Base-by-base conservation (phyloP, 2,797 vertebrate genomes). In the Helicolenus hilgendorfi region DNA sequence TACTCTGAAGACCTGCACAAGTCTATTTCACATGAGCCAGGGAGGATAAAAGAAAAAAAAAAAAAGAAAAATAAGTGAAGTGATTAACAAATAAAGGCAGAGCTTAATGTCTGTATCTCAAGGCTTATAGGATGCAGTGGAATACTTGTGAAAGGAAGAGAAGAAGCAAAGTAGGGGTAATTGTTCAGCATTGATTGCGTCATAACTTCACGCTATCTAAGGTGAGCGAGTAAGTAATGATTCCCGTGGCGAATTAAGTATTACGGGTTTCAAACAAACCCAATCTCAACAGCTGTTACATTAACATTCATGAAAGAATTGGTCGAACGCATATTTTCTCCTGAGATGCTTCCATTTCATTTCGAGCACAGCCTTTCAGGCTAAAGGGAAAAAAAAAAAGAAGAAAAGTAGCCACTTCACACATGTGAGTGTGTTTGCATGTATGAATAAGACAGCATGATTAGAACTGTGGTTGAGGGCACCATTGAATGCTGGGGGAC, bases 251-350 rank as follows among this genome's bases (percentile, higher is more conserved):
- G 75, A 73, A 87, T 90, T 72, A 75, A 36, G 31, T 72, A 77
- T 63, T 74, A 41, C 36, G 55, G 53, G 53, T 22, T 89, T 64
- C 18, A 59, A 86, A 85, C 77, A 36, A 76, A 80, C 64, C 7
- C 35, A 35, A 33, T 35, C 63, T 38, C 33, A 5, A 41, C 64
- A 85, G 85, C 79, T 85, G 78, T 80, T 71, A 41, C 69, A 71
- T 92, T 89, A 86, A 74, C 81, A 88, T 87, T 88, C 68, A 85
- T 81, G 77, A 75, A 89, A 77, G 65, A 59, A 83, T 3, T 59
- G 68, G 58, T 38, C 70, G 38, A 70, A 92, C 60, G 60, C 38
- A 45, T 86, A 10, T 53, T 73, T 29, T 69, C 72, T 56, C 64
- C 35, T 9, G 31, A 84, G 79, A 81, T 77, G 71, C 73, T 58